These are phyloP conservation scores for Dipodomys ordii DNA, from an alignment of 2,113 vertebrate species.

Conservation along the genomic window DNA sequence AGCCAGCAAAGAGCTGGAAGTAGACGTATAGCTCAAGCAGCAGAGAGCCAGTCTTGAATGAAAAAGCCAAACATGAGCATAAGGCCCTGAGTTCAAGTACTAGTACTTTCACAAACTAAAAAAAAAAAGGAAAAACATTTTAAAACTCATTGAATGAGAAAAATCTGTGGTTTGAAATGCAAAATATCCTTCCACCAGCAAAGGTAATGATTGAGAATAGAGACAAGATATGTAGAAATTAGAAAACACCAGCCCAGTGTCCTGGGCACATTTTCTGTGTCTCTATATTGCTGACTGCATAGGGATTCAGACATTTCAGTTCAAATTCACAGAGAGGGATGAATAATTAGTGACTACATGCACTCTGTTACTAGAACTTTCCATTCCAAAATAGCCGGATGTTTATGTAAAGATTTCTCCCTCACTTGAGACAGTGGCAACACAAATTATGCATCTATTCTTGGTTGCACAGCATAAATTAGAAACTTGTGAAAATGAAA, in stretches of 20 bases:
- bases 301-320: background rate
- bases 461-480: constrained; percentile 47
- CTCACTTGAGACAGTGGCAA: background rate
- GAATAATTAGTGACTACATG: background rate
- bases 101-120: too few species aligned
- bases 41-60: too few species aligned
- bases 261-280: background rate
- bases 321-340: background rate
- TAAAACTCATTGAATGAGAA: background rate
- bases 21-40: too few species aligned
- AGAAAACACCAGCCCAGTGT: background rate
- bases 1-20: too few species aligned
- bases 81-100: too few species aligned
- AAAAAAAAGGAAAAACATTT: background rate
- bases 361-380: background rate
- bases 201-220: background rate
- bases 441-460: background rate
- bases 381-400: background rate
- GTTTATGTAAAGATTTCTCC: constrained; percentile 39
- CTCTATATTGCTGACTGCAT: background rate
- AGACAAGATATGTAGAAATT: background rate
- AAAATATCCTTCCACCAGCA: background rate
- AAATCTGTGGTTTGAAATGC: background rate
- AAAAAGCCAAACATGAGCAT: too few species aligned
- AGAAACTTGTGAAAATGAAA: constrained; percentile 49